phyloP scores from a whole-genome alignment of 2,888 invertebrate species.

The Drepanosiphum platanoidis region DNA sequence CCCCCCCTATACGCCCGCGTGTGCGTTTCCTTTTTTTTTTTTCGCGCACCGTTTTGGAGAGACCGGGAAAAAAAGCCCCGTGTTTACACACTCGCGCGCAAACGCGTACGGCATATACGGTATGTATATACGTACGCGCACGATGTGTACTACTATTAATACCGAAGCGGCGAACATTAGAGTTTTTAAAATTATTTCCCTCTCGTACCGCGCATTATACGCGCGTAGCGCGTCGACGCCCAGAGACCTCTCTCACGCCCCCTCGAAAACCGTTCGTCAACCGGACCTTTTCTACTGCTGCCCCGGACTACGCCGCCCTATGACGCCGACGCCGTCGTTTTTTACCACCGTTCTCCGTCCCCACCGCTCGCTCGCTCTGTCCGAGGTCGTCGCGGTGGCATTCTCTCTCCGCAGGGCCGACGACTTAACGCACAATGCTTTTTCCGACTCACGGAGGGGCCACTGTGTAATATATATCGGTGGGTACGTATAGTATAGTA shows the following conservation, averaged over 20 bases:
- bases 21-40: neutral
- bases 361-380: neutral
- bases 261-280: conserved; percentile 27
- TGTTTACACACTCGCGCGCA: neutral
- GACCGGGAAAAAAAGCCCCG: neutral
- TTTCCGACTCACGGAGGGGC: neutral
- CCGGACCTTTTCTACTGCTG: conserved; percentile 19
- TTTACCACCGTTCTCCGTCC: neutral
- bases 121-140: neutral
- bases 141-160: neutral
- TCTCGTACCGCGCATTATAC: neutral
- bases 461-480: neutral
- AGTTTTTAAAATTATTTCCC: conserved; percentile 29
- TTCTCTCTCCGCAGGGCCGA: too few relatives aligned
- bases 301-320: neutral
- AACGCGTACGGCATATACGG: neutral
- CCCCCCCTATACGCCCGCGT: neutral
- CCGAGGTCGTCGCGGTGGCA: neutral
- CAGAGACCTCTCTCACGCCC: conserved; percentile 46
- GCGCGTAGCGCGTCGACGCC: conserved; percentile 5
- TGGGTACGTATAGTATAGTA: too few relatives aligned
- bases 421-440: neutral
- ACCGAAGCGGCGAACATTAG: neutral
- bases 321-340: conserved; percentile 10
- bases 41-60: neutral